phyloP scores from a whole-genome alignment of 2,888 invertebrate genomes.

The Tipula confusa region DNA sequence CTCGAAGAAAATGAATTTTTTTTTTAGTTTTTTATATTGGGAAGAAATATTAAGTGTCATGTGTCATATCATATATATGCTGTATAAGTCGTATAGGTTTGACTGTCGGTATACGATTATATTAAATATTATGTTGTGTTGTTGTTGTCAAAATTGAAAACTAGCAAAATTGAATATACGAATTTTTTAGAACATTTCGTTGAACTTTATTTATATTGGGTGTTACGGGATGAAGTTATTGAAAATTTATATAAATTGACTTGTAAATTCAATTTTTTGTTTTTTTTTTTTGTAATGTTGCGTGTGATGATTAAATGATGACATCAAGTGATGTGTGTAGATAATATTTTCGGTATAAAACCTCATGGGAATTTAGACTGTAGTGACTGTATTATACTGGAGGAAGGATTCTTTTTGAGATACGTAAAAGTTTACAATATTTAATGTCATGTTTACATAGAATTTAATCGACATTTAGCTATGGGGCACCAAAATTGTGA shows the following conservation, averaged over 20 bases:
- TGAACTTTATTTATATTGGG: not conserved
- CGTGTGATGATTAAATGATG: not conserved
- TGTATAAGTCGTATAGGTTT: not conserved
- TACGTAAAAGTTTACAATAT: no score
- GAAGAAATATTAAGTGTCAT: not conserved
- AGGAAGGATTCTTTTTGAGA: not conserved
- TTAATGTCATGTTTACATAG: not conserved
- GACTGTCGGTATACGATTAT: not conserved
- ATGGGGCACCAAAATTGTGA: no score
- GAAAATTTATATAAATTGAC: not conserved
- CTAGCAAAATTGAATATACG: not conserved
- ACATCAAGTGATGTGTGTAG: not conserved
- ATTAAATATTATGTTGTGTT: not conserved
- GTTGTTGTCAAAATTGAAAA: slow-evolving; percentile 1
- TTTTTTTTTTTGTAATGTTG: not conserved
- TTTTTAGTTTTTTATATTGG: not conserved
- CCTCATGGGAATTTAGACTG: not conserved
- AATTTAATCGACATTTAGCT: not conserved
- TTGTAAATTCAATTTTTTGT: not conserved
- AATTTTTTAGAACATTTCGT: not conserved
- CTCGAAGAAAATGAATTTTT: not conserved
- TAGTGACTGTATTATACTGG: not conserved
- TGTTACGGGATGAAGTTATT: not conserved
- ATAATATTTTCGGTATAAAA: not conserved
- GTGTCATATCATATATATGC: not conserved